phyloP scores from a whole-genome alignment of 1,140 invertebrate genomes.

The Saccostrea glomerata region DNA sequence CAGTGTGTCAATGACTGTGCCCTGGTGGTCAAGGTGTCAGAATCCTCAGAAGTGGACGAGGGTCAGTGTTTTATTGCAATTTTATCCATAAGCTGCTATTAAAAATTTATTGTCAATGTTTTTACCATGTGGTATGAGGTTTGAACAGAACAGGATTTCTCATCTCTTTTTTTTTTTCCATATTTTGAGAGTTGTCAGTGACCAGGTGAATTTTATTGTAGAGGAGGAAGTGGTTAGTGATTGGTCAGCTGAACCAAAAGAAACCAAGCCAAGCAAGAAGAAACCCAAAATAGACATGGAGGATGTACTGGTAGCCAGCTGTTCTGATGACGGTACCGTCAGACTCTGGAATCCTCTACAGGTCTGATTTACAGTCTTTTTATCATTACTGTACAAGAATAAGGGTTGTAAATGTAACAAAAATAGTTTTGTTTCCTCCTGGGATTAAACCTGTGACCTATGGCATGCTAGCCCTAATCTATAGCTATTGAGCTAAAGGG shows the following conservation, averaged over 20 bases:
- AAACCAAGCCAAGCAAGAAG: conserved; percentile 36
- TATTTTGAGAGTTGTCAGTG: not conserved
- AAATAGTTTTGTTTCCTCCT: no score
- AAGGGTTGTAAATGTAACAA: no score
- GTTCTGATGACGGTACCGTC: conserved; percentile 75
- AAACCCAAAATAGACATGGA: conserved; percentile 61
- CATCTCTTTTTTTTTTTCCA: no score
- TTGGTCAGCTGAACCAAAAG: conserved; percentile 43
- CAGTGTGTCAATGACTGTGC: conserved; percentile 75
- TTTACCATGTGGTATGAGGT: no score
- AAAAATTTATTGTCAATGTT: no score
- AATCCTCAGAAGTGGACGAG: conserved; percentile 33
- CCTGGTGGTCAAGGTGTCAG: conserved; percentile 69
- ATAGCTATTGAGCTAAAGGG: not conserved
- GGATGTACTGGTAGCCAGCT: conserved; percentile 73
- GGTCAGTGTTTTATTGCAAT: not conserved
- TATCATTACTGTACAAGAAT: not conserved
- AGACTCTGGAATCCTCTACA: conserved; percentile 77
- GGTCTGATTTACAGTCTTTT: conserved; percentile 58
- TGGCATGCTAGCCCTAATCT: no score
- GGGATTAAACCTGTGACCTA: no score
- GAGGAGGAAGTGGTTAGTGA: conserved; percentile 50
- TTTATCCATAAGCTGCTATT: no score
- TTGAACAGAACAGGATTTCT: no score
- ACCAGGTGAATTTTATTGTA: not conserved